phyloP scores from a whole-genome alignment of 2,113 vertebrate species.

The Aspiorhynchus laticeps region DNA sequence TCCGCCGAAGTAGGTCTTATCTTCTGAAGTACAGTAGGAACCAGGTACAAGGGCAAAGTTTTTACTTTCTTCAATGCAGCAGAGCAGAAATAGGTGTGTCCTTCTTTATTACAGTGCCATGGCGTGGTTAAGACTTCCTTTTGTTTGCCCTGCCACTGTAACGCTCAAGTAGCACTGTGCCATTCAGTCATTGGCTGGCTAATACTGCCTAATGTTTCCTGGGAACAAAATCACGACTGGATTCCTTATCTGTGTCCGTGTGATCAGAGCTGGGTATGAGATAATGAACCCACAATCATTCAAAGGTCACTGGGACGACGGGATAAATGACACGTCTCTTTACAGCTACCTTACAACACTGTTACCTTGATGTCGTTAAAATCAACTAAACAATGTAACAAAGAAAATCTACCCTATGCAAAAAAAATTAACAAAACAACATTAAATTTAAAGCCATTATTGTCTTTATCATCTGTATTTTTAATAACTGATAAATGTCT shows the following conservation, averaged over 20 bases:
- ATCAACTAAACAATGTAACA: background rate
- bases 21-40: background rate
- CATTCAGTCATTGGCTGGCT: conserved; percentile 14
- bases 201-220: conserved; percentile 3
- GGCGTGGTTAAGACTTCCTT: conserved; percentile 3
- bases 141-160: background rate
- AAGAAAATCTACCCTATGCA: background rate
- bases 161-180: background rate
- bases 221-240: background rate
- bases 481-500: background rate
- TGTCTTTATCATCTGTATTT: background rate
- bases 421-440: background rate
- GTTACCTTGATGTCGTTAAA: background rate
- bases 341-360: background rate
- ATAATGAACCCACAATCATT: conserved; percentile 9
- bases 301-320: background rate
- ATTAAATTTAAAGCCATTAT: background rate
- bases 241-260: conserved; percentile 17
- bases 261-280: conserved; percentile 23
- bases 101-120: conserved; percentile 8
- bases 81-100: conserved; percentile 26
- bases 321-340: conserved; percentile 6
- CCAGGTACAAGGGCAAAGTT: conserved; percentile 2
- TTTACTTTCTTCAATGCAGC: background rate
- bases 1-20: background rate